Base-by-base conservation (phyloP, 2,113 vertebrate species). In the Aleadryas rufinucha region DNA sequence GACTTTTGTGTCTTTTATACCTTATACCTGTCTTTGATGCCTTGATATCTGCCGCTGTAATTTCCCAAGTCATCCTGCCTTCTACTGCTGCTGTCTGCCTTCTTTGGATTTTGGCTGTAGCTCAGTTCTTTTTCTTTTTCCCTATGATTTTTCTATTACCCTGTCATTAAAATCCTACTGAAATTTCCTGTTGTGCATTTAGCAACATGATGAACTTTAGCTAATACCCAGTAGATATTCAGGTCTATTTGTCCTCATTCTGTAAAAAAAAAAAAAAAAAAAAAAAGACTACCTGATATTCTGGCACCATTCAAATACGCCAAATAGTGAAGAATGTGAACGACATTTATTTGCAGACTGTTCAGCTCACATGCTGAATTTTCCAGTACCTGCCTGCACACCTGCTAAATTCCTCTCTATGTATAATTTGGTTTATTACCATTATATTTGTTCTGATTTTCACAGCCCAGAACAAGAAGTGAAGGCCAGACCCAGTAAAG, bases 321-420 rank as follows among this genome's bases (percentile, higher is more conserved):
- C 33, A 63, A 45, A 84, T 3, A 53, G 11, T 24, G 56, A 71
- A 89, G 44, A 45, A 83, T 30, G 11, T 15, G 27, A 60, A 88
- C 0, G 0, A 30, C 26, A 33, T 52, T 63, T 70, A 71, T 61
- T 54, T 1, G 1, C 20, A 79, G 47, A 47, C 18, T 5, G 0
- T 65, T 65, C 52, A 69, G 12, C 8, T 84, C 31, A 69, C 16
- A 30, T 10, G 9, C 27, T 60, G 28, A 71, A 54, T 79, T 87
- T 81, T 39, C 33, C 4, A 2, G 22, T 61, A 75, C 37, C 63
- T 69, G 28, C 35, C 54, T 52, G 45, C 23, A 81, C 16, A 4
- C 39, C 14, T 82, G n/a, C 26, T 71, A 50, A 72, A 57, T 52
- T 74, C 18, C 11, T 64, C 31, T 74, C 10, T 27, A 50, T 41